Evolutionary conservation across 2,888 invertebrate species (phyloP), one percentile per base, ranked within the genome.

Genomic region (Harpagoxenus sublaevis): DNA sequence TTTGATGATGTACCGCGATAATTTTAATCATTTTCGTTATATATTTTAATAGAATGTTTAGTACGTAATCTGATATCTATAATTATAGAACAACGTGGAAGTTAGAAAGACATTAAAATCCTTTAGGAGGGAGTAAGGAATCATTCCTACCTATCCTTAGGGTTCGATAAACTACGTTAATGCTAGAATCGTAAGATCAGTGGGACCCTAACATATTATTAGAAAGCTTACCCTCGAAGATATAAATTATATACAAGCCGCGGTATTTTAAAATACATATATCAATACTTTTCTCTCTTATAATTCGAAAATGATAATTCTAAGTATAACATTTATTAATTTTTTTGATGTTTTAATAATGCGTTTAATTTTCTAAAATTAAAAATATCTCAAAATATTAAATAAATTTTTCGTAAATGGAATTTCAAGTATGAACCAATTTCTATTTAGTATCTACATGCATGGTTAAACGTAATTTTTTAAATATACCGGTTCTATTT

Each of bases 141-240:
- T 74, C 31, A 12, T 31, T 74, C n/a, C 45, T 62, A 55, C 2
- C 18, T 71, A 45, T 60, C 42, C 23, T 71, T 12, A 15, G 39
- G 39, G 15, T 71, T 55, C 15, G 23, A 9, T 55, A 39, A 2
- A 53, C 3, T 31, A n/a, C 51, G 65, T 53, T 71, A 71, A 51
- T 51, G n/a, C 51, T 6, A 53, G 53, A 39, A 55, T 73, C 10
- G 6, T 23, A 42, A 73, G 18, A 73, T 55, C 23, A 18, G 8
- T 55, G 35, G 15, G 71, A 18, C 55, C 10, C 55, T 18, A 73
- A 73, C 23, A 15, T 55, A 71, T 73, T 39, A 73, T 73, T 55
- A 73, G 55, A 28, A 55, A 55, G 53, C 9, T 15, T 53, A 39
- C 5, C 39, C 55, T 39, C 39, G 23, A 15, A 23, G 35, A 55